Base-by-base conservation (phyloP, 2,113 vertebrate genomes). In the Dryoscopus gambensis region DNA sequence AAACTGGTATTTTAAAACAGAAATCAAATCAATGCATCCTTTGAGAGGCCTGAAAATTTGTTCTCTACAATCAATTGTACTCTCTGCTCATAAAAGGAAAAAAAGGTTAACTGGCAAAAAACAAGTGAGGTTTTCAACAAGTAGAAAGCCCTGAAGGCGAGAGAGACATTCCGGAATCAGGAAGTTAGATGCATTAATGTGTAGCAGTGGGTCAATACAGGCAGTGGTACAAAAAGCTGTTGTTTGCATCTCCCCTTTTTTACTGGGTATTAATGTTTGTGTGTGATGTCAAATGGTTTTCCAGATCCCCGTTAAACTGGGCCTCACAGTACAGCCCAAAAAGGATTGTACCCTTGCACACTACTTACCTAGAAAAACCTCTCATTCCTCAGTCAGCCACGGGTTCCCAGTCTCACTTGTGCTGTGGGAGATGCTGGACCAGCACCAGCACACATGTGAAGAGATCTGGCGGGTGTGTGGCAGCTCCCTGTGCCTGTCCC, bases 171-270 rank as follows among this genome's bases (percentile, higher is more conserved):
- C 23, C 52, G 42, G 25, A 89, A 76, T 53, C 30, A 40, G 35
- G 63, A 90, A 42, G 19, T 73, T 30, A 75, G 40, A 71, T 50
- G 52, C 31, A 68, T 53, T 40, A 39, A 67, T 19, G 23, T 49
- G 30, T 21, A 65, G 30, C 44, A 73, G 28, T 4, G 19, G 30
- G 44, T 33, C 56, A 56, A 44, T 39, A 50, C 0, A 69, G 33
- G 69, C 76, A 87, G 42, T 39, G 31, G 42, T 68, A 75, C 16
- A 87, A 40, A 79, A 56, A 49, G 40, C 27, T 82, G 30, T 37
- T 6, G 2, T 37, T 21, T 3, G 2, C 1, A 0, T 25, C 12
- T 35, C 7, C 27, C 9, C 5, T 11, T n/a, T 39, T 57, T 46
- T 35, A 20, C 8, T n/a, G 44, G 10, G 10, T 69, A 35, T 49